Base-by-base conservation (phyloP, 2,113 vertebrate species). In the Australoheros scitulus region DNA sequence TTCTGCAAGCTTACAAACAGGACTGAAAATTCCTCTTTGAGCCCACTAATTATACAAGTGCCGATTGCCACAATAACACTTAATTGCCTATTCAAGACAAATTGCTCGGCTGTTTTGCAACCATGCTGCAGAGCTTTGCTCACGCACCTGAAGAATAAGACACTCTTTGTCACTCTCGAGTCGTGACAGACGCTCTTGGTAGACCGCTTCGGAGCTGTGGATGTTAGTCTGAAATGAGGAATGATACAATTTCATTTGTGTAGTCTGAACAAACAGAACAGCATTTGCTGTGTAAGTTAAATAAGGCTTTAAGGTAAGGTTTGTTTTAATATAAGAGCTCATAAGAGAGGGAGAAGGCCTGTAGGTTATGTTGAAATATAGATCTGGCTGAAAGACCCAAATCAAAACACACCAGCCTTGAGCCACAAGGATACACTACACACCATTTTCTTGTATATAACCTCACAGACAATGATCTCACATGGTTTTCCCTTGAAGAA, bases 111-210 rank as follows among this genome's bases (percentile, higher is more conserved):
- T 38, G 70, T 52, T 34, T 43, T 61, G 47, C 11, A 58, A 36
- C 79, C 3, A 29, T 52, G 29, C 79, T 36, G 13, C 29, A 7
- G 43, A 17, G 4, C 59, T 80, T 13, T 59, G 18, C 60, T 24
- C 77, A 95, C 96, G 81, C 93, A 97, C 98, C 97, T 99, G 98
- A 68, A 99, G 96, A 91, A 99, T 95, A 1, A 99, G 96, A 83
- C 98, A 99, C 90, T 99, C 98, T 93, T 99, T 99, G 95, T 99
- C 98, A 36, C 96, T 98, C 95, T 99, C 98, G 88, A 99, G 94
- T 26, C 97, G 97, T 20, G 96, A 95, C 36, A 99, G 93, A 38
- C 97, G 96, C 84, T 99, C 98, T 83, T 98, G 98, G 93, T 98
- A 97, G 2, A 97, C 93, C 5, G 86, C 81, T 80, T 97, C 97